Conservation (phyloP, 2,888 invertebrate genomes). For the Deilephila porcellus region DNA sequence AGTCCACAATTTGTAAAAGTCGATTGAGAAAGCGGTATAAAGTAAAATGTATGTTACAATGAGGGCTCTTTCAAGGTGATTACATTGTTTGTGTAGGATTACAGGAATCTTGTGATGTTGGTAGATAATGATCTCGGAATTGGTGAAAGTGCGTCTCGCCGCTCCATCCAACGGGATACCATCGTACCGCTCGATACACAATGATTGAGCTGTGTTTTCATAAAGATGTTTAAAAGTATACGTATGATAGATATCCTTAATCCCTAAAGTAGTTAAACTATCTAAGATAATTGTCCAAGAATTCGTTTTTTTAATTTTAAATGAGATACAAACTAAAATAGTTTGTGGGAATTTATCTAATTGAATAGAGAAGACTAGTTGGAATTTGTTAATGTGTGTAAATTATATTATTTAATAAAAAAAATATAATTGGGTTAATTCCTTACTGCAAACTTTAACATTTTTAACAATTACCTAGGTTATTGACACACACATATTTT, state of each 20-base stretch:
- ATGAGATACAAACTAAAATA: too few relatives aligned
- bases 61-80: background rate
- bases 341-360: too few relatives aligned
- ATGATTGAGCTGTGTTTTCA: constrained; percentile 1
- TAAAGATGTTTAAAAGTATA: background rate
- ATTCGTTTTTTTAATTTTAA: too few relatives aligned
- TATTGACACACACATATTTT: background rate
- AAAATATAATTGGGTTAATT: background rate
- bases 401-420: background rate
- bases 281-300: too few relatives aligned
- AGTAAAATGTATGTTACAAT: background rate
- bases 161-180: background rate
- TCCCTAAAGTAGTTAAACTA: too few relatives aligned
- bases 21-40: background rate
- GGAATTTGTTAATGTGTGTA: too few relatives aligned
- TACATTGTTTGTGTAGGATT: background rate
- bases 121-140: constrained; percentile 2
- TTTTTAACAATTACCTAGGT: background rate
- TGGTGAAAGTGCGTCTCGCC: constrained; percentile 10
- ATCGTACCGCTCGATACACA: background rate
- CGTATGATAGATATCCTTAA: too few relatives aligned
- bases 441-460: background rate
- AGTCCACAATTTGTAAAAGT: too few relatives aligned
- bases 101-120: constrained; percentile 1
- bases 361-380: too few relatives aligned